phyloP scores from a whole-genome alignment of 2,888 invertebrate species.

The Philonicus albiceps region DNA sequence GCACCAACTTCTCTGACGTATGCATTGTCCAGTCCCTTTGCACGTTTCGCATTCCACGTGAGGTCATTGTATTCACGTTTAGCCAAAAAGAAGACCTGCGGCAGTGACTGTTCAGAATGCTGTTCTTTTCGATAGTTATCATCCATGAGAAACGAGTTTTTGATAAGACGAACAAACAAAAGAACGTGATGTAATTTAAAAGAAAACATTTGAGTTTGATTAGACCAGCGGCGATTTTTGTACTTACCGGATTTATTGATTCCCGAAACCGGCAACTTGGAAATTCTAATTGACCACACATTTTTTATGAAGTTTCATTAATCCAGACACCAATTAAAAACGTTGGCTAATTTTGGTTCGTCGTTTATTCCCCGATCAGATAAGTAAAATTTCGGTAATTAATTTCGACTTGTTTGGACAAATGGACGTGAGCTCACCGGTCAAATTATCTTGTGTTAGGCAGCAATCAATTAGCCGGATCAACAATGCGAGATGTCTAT shows the following conservation, averaged over 20 bases:
- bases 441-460: background rate
- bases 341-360: background rate
- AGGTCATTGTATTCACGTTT: conserved; percentile 25
- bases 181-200: background rate
- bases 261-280: background rate
- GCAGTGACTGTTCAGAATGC: background rate
- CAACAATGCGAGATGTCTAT: background rate
- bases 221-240: background rate
- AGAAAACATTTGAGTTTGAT: background rate
- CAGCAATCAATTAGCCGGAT: background rate
- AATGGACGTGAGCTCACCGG: background rate
- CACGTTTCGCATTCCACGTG: background rate
- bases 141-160: background rate
- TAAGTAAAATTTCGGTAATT: conserved; percentile 9
- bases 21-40: background rate
- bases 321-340: background rate
- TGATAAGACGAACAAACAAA: background rate
- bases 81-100: background rate
- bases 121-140: conserved; percentile 13
- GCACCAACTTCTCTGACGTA: background rate
- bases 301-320: background rate
- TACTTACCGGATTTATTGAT: background rate
- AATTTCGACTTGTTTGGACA: conserved; percentile 16
- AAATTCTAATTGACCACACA: background rate
- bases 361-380: background rate